Evolutionary conservation across 2,888 invertebrate species (phyloP).

Genomic region (Oscheius sp.): DNA sequence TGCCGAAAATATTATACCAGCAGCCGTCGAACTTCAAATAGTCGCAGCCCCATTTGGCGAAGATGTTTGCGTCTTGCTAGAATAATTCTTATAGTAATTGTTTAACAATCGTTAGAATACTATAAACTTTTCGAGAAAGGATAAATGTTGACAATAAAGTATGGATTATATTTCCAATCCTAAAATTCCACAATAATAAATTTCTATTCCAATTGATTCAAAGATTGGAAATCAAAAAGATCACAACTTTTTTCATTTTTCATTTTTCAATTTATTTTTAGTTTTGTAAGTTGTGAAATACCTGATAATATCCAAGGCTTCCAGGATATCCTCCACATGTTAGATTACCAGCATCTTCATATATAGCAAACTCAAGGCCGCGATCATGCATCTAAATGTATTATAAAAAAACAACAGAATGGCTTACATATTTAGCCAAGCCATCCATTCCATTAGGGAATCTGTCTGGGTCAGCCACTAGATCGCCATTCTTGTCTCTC

Average conservation of each 20-base stretch:
- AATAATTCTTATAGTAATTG: too few species aligned
- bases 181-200: too few species aligned
- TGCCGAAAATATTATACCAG: too few species aligned
- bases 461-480: conserved; percentile 49
- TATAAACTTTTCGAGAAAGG: too few species aligned
- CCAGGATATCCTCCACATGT: conserved; percentile 97
- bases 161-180: too few species aligned
- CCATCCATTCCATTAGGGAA: conserved; percentile 60
- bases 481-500: conserved; percentile 41
- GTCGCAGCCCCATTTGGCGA: conserved; percentile 41
- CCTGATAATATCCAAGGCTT: conserved; percentile 81
- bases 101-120: too few species aligned
- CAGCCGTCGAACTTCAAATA: conserved; percentile 42
- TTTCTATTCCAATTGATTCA: too few species aligned
- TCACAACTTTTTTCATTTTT: too few species aligned
- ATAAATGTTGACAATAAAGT: too few species aligned
- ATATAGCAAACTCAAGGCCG: conserved; percentile 88
- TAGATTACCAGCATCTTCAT: conserved; percentile 93
- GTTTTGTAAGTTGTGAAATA: too few species aligned
- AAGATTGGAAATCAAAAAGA: too few species aligned
- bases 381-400: conserved; percentile 1
- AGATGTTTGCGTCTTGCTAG: conserved; percentile 36
- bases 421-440: conserved; percentile 55
- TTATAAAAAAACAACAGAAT: conserved; percentile 25
- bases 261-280: too few species aligned